Evolutionary conservation across 2,888 invertebrate genomes (phyloP), one percentile per base, ranked within the genome.

Genomic region (Caradrina kadenii): DNA sequence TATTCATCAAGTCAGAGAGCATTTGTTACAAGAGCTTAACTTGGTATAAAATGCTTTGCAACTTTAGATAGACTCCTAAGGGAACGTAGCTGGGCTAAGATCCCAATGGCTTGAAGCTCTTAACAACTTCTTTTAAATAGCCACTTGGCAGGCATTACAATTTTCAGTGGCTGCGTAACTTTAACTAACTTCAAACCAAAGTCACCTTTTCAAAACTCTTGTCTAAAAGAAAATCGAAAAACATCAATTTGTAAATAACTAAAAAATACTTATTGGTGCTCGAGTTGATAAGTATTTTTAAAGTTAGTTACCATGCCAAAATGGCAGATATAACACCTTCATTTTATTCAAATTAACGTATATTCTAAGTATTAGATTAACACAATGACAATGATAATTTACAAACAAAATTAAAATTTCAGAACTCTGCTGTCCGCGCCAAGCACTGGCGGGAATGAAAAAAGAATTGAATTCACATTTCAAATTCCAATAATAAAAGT

Each of bases 401-500:
- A 58, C 45, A 50, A 48, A 54, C 5, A 21, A 48, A 63, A 52
- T 55, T 39, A 17, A 59, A 68, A 55, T 6, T 7, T n/a, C 53
- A 58, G 48, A 65, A 22, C 39, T 67, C 31, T 59, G 67, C 69
- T 54, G 59, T 54, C 61, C 61, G 15, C 19, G 39, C 49, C 60
- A 63, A 56, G 31, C 45, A 59, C 7, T 49, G 48, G 62, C 58
- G 52, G 66, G 78, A 35, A 67, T 19, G 48, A 4, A 56, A 71
- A 63, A 67, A 35, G 64, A 73, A 80, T 75, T 64, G 63, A 45
- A 66, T 71, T 80, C 60, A 19, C 45, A 69, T 72, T 75, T 75
- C 13, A 75, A 82, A 71, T 75, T 69, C 62, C 56, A 72, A 82
- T 77, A 75, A 62, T 64, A 58, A 79, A 76, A 76, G 68, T 72